Evolutionary conservation across 1,140 invertebrate species (phyloP).

Genomic region (Diabrotica undecimpunctata): DNA sequence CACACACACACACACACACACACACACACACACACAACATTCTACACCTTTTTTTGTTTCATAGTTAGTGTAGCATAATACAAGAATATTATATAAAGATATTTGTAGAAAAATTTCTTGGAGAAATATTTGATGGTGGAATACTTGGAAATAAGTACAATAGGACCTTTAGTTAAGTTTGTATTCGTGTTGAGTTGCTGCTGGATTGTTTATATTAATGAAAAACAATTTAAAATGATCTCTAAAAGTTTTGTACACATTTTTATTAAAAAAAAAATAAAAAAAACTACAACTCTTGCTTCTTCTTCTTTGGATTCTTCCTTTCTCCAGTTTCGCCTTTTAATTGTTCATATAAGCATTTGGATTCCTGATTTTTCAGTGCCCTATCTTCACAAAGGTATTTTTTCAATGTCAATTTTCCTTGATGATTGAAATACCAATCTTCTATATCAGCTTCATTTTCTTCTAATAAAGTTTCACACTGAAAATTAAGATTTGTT

Average conservation of each 20-base stretch:
- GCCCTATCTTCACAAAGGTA: conserved; percentile 70
- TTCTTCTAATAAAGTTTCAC: conserved; percentile 73
- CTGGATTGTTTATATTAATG: background rate
- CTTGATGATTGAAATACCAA: conserved; percentile 76
- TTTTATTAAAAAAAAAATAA: background rate
- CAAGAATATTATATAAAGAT: too few relatives aligned
- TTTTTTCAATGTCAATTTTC: conserved; percentile 57
- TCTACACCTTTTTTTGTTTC: background rate
- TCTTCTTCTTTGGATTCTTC: conserved; percentile 14
- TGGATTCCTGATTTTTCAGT: conserved; percentile 58
- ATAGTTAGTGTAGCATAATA: too few relatives aligned
- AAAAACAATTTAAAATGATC: background rate
- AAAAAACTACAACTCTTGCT: conserved; percentile 18
- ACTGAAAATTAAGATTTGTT: conserved; percentile 46
- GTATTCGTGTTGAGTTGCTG: too few relatives aligned
- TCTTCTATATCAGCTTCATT: conserved; percentile 72
- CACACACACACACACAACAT: too few relatives aligned
- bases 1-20: too few relatives aligned
- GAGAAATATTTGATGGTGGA: too few relatives aligned
- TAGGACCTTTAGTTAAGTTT: too few relatives aligned
- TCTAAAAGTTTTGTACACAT: background rate
- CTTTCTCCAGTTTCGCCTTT: conserved; percentile 45
- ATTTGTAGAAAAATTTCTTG: too few relatives aligned
- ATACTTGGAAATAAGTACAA: too few relatives aligned
- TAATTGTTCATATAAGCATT: conserved; percentile 66